phyloP scores from a whole-genome alignment of 2,888 invertebrate genomes.

The Lycaena phlaeas region DNA sequence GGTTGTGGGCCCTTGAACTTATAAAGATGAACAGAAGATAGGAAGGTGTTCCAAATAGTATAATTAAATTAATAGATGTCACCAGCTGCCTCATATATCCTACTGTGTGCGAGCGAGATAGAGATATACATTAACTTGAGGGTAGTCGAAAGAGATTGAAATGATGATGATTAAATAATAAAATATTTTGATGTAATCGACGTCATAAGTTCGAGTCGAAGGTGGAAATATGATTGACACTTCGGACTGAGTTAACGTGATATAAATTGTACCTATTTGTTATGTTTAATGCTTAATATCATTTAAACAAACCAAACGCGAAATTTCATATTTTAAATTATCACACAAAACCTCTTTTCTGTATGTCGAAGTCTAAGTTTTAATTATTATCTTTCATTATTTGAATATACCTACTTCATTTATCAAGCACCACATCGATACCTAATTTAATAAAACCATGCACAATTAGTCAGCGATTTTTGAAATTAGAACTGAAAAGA shows the following conservation, averaged over 20 bases:
- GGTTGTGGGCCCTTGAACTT: slow-evolving; percentile 20
- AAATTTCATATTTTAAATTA: too few species aligned
- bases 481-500: slow-evolving; percentile 50
- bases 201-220: not conserved
- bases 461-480: slow-evolving; percentile 64
- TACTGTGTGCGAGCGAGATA: slow-evolving; percentile 28
- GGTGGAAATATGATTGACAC: too few species aligned
- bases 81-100: slow-evolving; percentile 36
- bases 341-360: too few species aligned
- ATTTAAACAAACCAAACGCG: too few species aligned
- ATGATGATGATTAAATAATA: slow-evolving; percentile 1
- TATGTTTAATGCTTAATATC: too few species aligned
- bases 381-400: too few species aligned
- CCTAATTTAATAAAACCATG: slow-evolving; percentile 48
- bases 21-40: slow-evolving; percentile 38
- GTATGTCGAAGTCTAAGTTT: too few species aligned
- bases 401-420: too few species aligned
- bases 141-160: slow-evolving; percentile 15
- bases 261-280: too few species aligned
- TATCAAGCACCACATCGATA: slow-evolving; percentile 36
- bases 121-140: slow-evolving; percentile 22
- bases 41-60: slow-evolving; percentile 34
- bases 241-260: too few species aligned
- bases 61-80: slow-evolving; percentile 57
- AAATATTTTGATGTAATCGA: not conserved